Conservation (phyloP, 2,888 invertebrate genomes). For the Drosophila diplacantha region DNA sequence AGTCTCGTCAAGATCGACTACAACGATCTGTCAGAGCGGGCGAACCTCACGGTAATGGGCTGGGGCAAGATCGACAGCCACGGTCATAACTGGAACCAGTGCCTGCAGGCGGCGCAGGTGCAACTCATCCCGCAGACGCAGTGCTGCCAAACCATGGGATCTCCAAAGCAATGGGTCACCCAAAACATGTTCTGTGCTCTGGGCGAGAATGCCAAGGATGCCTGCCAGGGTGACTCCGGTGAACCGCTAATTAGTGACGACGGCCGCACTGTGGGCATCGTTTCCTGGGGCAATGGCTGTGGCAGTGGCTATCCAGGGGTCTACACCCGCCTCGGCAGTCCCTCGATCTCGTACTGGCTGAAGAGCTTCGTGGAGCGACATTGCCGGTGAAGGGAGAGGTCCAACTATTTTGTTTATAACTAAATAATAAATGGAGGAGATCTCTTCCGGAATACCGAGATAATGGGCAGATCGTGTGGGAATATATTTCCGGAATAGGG, state of each 20-base stretch:
- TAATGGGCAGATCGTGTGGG: constrained; percentile 12
- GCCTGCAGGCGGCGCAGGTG: constrained; percentile 49
- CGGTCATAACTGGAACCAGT: constrained; percentile 21
- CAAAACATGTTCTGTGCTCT: constrained; percentile 65
- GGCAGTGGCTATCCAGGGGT: constrained; percentile 84
- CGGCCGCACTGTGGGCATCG: constrained; percentile 80
- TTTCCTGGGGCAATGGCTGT: constrained; percentile 79
- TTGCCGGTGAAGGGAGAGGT: constrained; percentile 8
- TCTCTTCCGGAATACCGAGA: constrained; percentile 10
- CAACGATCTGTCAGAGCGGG: constrained; percentile 27
- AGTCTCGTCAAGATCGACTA: constrained; percentile 38
- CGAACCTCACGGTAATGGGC: constrained; percentile 52
- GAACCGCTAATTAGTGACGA: constrained; percentile 55
- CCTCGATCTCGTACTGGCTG: constrained; percentile 30
- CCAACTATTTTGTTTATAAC: neutral
- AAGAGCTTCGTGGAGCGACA: constrained; percentile 26
- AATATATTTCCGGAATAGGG: neutral
- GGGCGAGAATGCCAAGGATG: constrained; percentile 46
- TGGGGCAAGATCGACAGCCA: constrained; percentile 51
- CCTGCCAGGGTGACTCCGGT: constrained; percentile 72
- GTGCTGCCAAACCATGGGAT: constrained; percentile 30
- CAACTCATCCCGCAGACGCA: constrained; percentile 16
- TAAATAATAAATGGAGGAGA: neutral
- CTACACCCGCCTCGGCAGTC: constrained; percentile 81
- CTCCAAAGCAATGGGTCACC: neutral